Base-by-base conservation (phyloP, 2,113 vertebrate genomes). In the Calyptommatus sinebrachiatus region DNA sequence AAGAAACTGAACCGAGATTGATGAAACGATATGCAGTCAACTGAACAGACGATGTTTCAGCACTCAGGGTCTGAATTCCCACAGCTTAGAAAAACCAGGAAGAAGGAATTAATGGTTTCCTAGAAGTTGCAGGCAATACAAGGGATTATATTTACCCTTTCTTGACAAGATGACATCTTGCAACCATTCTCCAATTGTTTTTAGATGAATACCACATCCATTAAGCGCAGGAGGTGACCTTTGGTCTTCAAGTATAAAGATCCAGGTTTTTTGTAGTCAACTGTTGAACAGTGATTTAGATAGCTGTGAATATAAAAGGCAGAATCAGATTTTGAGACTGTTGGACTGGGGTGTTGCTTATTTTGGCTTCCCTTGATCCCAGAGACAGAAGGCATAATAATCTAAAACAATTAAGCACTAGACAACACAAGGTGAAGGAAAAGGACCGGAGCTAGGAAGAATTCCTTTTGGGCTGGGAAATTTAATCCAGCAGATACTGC, bases 161-260 rank as follows among this genome's bases (percentile, higher is more conserved):
- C 81, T 88, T 2, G 6, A 82, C 83, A 85, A 84, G 65, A 76
- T 83, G 72, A 50, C 74, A 81, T 41, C 29, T 0, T 0, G 31
- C 76, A 88, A 88, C 12, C 63, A 88, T 71, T 85, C 80, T 83
- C 77, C 86, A 89, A 83, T 85, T 88, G 87, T 89, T 92, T 87
- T 84, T 88, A 83, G 88, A 79, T 60, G 82, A 82, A 88, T 74
- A 88, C 79, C 68, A 87, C 85, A 77, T 87, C 82, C 73, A 7
- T 31, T 5, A 29, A 14, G 12, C 8, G 18, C 31, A 14, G 41
- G 45, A 48, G 41, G 53, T 20, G 62, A 7, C n/a, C 41, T 48
- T 31, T 50, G 50, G 53, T n/a, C 79, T 70, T 62, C 65, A 76
- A 10, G 53, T 48, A 82, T 60, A 76, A 66, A 67, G 73, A 90